Base-by-base conservation (phyloP, 2,113 vertebrate species). In the Apaloderma vittatum region DNA sequence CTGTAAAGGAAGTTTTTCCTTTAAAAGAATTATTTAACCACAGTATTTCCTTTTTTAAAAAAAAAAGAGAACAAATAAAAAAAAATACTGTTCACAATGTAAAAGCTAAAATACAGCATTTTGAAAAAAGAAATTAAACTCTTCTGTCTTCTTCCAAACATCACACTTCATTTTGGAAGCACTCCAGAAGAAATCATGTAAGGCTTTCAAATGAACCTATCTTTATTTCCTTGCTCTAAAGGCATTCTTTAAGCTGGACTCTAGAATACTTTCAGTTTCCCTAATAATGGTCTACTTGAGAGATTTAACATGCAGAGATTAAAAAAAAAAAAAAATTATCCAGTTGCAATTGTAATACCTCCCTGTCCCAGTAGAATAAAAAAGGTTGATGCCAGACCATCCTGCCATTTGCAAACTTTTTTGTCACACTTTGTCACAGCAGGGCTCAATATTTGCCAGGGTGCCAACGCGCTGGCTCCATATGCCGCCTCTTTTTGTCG, bases 391-490 rank as follows among this genome's bases (percentile, higher is more conserved):
- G 54, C 54, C 88, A 95, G 62, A 22, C 66, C 4, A 3, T 46
- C 34, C 84, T 85, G 73, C 55, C 70, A 90, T 24, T 68, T 68
- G 78, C 67, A 82, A 86, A 93, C 63, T 88, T 48, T 76, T 40
- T 22, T 81, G 80, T 88, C 88, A 75, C 62, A 14, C 67, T 94
- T 58, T 85, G 74, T 93, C 95, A 58, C 83, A 62, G 87, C 89
- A 51, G 89, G 91, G 85, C 87, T 96, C 95, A 91, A 72, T 93
- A 91, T 87, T 93, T 79, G 94, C 85, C 75, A 24, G 3, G 43
- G 66, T 3, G 48, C 89, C 76, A 72, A 51, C 1, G 15, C 3
- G 0, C 43, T 48, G 2, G 51, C 59, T 82, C 93, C 90, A 54
- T 73, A 65, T 93, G 84, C 37, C 1, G 16, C 40, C 74, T 82